These are phyloP conservation scores for Emydocephalus ijimae DNA, from an alignment of 2,113 vertebrate genomes.

Conservation along the genomic window DNA sequence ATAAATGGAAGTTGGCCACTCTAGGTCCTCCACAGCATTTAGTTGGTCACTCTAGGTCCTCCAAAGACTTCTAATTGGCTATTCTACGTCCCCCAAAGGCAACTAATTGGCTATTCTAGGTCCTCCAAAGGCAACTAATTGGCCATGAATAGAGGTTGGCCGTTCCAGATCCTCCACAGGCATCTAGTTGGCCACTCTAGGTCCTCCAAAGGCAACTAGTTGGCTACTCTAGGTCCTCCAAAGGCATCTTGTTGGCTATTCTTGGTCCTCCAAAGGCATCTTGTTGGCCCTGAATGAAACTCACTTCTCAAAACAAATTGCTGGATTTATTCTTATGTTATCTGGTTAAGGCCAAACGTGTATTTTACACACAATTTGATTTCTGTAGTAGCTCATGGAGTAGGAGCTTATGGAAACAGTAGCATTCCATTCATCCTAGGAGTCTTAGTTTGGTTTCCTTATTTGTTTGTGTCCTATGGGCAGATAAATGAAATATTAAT, in stretches of 20 bases:
- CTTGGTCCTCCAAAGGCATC: neutral
- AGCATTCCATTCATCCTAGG: neutral
- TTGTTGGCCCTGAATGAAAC: neutral
- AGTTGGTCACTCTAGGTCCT: no score
- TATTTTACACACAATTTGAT: neutral
- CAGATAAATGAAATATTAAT: neutral
- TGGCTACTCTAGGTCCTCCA: neutral
- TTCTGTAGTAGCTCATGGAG: no score
- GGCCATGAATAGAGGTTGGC: no score
- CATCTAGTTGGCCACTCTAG: no score
- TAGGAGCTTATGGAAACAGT: neutral
- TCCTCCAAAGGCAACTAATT: no score
- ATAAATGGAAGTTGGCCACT: no score
- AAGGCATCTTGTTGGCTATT: neutral
- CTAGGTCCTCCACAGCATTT: no score
- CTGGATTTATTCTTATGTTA: neutral
- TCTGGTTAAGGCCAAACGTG: neutral
- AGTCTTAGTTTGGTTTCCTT: neutral
- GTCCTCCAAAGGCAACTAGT: neutral
- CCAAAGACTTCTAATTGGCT: no score
- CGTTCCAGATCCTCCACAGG: no score
- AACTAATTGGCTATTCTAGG: no score
- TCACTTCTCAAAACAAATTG: neutral
- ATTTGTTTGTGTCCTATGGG: neutral
- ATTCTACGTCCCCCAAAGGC: no score